Base-by-base conservation (phyloP, 1,140 invertebrate genomes). In the Drosophila serrata region DNA sequence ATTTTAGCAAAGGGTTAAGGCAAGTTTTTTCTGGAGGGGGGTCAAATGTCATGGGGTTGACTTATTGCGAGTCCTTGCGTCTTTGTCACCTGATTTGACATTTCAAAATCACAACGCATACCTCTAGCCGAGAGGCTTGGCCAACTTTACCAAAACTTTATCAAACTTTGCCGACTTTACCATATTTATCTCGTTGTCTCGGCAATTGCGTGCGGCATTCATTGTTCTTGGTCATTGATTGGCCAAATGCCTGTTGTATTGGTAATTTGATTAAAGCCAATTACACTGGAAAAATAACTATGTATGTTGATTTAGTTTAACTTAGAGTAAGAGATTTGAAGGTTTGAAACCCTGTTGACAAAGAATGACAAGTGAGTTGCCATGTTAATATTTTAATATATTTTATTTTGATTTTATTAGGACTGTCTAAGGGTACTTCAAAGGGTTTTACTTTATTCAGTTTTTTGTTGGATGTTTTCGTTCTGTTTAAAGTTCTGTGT, bases 241-340 rank as follows among this genome's bases (percentile, higher is more conserved):
- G n/a, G 58, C 15, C 58, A 60, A 61, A 64, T 70, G 31, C 17
- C 59, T 35, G 35, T 61, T 31, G 27, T 62, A 9, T 61, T 31
- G 27, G 24, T 42, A 69, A 79, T 82, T 65, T 70, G 81, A 82
- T 82, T 74, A 78, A 62, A 45, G 40, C 24, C 27, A 48, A 42
- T 13, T 27, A 19, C 49, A 37, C 15, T 12, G 15, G 17, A 57
- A 6, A 9, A 58, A 33, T 17, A 51, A 19, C 6, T 35, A n/a
- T n/a, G n/a, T n/a, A n/a, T n/a, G n/a, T n/a, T n/a, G n/a, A n/a
- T n/a, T n/a, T n/a, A n/a, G n/a, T n/a, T n/a, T n/a, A n/a, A n/a
- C n/a, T n/a, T n/a, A n/a, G n/a, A n/a, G n/a, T n/a, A n/a, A n/a
- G n/a, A n/a, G n/a, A n/a, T n/a, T n/a, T n/a, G n/a, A n/a, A n/a